Percentiles rank a stretch among this genome's conserved stretches.
Evolutionary conservation across 2,888 invertebrate species (phyloP).

Genomic region (Drosophila bunnanda): DNA sequence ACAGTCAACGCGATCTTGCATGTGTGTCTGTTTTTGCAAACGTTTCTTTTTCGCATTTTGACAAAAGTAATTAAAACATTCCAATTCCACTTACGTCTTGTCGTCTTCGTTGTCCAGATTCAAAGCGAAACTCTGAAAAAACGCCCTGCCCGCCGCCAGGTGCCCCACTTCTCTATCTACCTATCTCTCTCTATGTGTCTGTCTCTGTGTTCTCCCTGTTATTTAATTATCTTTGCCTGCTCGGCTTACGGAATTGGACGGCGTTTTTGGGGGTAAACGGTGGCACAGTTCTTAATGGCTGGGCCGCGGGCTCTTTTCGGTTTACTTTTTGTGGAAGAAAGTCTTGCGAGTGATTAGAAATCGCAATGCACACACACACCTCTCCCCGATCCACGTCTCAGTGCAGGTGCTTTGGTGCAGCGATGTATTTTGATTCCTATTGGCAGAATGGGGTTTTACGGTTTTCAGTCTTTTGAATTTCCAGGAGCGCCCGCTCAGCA

Average conservation of each 20-base stretch:
- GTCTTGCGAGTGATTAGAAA: slow-evolving; percentile 69
- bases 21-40: slow-evolving; percentile 4
- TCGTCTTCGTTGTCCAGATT: slow-evolving; percentile 75
- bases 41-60: slow-evolving; percentile 9
- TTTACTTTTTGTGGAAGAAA: slow-evolving; percentile 64
- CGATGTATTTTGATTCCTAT: slow-evolving; percentile 47
- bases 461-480: slow-evolving; percentile 72
- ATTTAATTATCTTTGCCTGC: slow-evolving; percentile 39
- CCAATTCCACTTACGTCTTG: slow-evolving; percentile 72
- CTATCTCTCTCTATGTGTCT: slow-evolving; percentile 14
- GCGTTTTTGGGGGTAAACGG: slow-evolving; percentile 42
- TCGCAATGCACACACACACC: slow-evolving; percentile 54
- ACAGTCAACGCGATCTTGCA: neutral
- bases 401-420: slow-evolving; percentile 53
- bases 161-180: slow-evolving; percentile 32
- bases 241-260: slow-evolving; percentile 45
- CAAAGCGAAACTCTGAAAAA: slow-evolving; percentile 69
- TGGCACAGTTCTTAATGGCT: slow-evolving; percentile 65
- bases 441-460: slow-evolving; percentile 17
- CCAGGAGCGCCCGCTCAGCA: slow-evolving; percentile 54
- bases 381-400: slow-evolving; percentile 35
- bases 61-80: slow-evolving; percentile 61
- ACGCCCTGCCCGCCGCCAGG: slow-evolving; percentile 48
- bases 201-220: slow-evolving; percentile 20
- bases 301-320: slow-evolving; percentile 57